Evolutionary conservation across 2,888 invertebrate genomes (phyloP), one percentile per base, ranked within the genome.

Genomic region (Andrena bicolor): DNA sequence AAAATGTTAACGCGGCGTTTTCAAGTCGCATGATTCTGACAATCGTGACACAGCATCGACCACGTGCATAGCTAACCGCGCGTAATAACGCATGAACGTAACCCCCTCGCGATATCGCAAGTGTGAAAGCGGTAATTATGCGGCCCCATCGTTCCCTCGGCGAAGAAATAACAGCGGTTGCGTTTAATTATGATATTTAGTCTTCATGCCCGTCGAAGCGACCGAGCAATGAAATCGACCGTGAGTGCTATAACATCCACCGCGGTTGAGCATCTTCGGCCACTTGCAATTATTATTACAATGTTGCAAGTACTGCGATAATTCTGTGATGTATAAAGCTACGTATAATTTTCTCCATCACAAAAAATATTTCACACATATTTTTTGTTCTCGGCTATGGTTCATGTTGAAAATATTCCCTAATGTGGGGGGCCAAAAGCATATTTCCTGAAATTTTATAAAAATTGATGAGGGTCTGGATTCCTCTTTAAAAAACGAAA

Each of bases 121-220:
- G 32, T 35, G 80, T 35, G 79, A 74, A 60, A 56, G 80, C 10
- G 53, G 49, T 48, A 65, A 80, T 82, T 82, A 75, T 20, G 51
- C 53, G 56, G 4, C 63, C 4, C 28, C 56, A 58, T 51, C 53
- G 51, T 79, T 64, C 70, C 66, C 28, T 28, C 20, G 51, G 7
- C 49, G 56, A 53, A n/a, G 49, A 51, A 69, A 81, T 20, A 69
- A 41, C 60, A 35, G 35, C 30, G 58, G 66, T 80, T 74, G 48
- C 56, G 32, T 49, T 75, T 75, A 60, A 71, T 71, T 48, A 71
- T 13, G 28, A 60, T 60, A 60, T 71, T 58, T 8, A 41, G 48
- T 61, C 30, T 41, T 61, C 53, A 7, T 48, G 48, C 10, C 16
- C 23, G 32, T n/a, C 56, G 35, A 72, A 63, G 49, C 53, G 68